These are phyloP conservation scores for Oryzias curvinotus DNA, from an alignment of 2,113 vertebrate genomes.

Conservation along the genomic window DNA sequence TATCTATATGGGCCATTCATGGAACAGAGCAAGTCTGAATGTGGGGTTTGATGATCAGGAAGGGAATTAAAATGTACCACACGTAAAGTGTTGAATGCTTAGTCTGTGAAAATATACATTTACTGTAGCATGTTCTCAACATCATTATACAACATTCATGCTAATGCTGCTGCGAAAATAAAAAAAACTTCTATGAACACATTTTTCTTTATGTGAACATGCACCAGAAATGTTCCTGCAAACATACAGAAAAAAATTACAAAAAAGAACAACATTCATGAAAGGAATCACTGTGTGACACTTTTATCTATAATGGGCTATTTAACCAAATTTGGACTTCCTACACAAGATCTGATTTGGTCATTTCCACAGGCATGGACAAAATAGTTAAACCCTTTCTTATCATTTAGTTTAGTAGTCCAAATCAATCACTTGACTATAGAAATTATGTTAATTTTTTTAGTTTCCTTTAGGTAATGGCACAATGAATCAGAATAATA, in stretches of 20 bases:
- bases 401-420: background rate
- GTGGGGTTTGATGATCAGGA: slow-evolving; percentile 60
- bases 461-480: background rate
- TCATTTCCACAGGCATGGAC: background rate
- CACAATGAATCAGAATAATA: slow-evolving; percentile 45
- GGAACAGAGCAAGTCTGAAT: slow-evolving; percentile 55
- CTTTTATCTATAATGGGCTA: background rate
- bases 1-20: slow-evolving; percentile 72
- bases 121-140: slow-evolving; percentile 25
- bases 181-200: slow-evolving; percentile 8
- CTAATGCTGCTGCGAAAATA: slow-evolving; percentile 14
- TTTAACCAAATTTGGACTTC: background rate
- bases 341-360: background rate
- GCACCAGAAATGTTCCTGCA: slow-evolving; percentile 17
- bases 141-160: slow-evolving; percentile 53
- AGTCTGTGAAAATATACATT: slow-evolving; percentile 49
- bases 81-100: slow-evolving; percentile 52
- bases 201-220: slow-evolving; percentile 12
- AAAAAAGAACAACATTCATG: background rate
- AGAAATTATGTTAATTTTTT: background rate
- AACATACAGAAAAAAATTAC: slow-evolving; percentile 5
- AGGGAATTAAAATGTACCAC: slow-evolving; percentile 56
- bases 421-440: background rate
- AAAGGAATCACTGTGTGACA: background rate
- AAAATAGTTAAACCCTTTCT: background rate